Conservation (phyloP, 2,113 vertebrate genomes). For the Parus major region DNA sequence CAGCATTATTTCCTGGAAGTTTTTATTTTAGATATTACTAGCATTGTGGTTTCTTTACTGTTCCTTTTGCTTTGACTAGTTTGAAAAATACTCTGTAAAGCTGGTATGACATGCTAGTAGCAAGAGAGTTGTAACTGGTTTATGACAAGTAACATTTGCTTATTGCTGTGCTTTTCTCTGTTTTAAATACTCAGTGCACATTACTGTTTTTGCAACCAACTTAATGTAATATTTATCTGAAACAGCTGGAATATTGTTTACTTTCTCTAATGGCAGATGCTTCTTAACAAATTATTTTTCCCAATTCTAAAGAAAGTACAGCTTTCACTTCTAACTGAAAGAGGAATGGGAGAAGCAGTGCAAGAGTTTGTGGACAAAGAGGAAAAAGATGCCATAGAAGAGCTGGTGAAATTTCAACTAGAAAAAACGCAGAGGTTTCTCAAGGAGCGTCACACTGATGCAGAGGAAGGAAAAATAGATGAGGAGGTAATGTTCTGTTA, state of each 20-base stretch:
- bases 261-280: not conserved
- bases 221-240: not conserved
- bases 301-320: slow-evolving; percentile 82
- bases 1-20: not conserved
- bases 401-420: slow-evolving; percentile 92
- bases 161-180: not conserved
- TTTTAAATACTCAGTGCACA: not conserved
- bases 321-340: slow-evolving; percentile 92
- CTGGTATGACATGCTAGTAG: not conserved
- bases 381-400: slow-evolving; percentile 94
- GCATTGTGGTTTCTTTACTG: not conserved
- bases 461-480: slow-evolving; percentile 90
- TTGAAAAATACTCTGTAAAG: not conserved
- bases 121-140: not conserved
- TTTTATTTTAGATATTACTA: not conserved
- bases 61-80: not conserved
- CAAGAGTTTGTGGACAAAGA: slow-evolving; percentile 98
- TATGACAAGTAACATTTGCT: not conserved
- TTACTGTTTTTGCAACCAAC: not conserved
- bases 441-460: slow-evolving; percentile 82
- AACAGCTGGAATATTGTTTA: not conserved
- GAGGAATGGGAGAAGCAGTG: slow-evolving; percentile 96
- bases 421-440: slow-evolving; percentile 95
- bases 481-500: slow-evolving; percentile 76
- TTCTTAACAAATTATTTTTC: not conserved